Evolutionary conservation across 2,797 vertebrate genomes (phyloP).

Genomic region (Notamacropus eugenii): DNA sequence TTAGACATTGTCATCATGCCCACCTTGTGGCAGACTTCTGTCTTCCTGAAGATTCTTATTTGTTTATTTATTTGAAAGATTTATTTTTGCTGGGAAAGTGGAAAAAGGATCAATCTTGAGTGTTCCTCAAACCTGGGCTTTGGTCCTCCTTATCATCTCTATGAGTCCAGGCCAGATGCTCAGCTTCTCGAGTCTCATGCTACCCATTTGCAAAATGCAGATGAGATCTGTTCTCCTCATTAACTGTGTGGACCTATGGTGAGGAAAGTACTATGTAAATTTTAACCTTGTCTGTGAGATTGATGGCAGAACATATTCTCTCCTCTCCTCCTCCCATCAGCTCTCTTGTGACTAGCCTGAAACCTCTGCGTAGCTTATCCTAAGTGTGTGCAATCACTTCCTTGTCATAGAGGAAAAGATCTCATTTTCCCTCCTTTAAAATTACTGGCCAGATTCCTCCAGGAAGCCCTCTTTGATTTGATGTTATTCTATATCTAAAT

Average conservation of each 20-base stretch:
- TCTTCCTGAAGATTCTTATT: background rate
- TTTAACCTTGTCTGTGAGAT: background rate
- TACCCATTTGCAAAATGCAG: background rate
- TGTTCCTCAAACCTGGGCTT: background rate
- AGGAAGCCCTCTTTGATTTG: slow-evolving; percentile 66
- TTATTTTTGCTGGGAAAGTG: background rate
- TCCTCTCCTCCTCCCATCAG: background rate
- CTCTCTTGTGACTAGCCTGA: slow-evolving; percentile 50
- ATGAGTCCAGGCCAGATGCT: background rate
- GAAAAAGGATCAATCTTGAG: background rate
- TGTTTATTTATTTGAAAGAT: background rate
- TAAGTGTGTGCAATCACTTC: slow-evolving; percentile 70
- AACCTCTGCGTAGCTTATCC: slow-evolving; percentile 63
- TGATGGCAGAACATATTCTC: background rate
- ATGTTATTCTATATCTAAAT: slow-evolving; percentile 72
- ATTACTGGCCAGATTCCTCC: slow-evolving; percentile 44
- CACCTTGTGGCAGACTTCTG: background rate
- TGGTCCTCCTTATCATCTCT: background rate
- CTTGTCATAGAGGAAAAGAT: slow-evolving; percentile 65
- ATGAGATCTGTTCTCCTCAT: background rate
- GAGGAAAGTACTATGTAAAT: background rate
- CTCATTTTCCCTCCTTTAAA: slow-evolving; percentile 67
- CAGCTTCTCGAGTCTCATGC: background rate
- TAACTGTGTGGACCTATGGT: background rate
- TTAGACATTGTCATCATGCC: background rate